Evolutionary conservation across 2,797 vertebrate genomes (phyloP).

Genomic region (Acrocephalus scirpaceus): DNA sequence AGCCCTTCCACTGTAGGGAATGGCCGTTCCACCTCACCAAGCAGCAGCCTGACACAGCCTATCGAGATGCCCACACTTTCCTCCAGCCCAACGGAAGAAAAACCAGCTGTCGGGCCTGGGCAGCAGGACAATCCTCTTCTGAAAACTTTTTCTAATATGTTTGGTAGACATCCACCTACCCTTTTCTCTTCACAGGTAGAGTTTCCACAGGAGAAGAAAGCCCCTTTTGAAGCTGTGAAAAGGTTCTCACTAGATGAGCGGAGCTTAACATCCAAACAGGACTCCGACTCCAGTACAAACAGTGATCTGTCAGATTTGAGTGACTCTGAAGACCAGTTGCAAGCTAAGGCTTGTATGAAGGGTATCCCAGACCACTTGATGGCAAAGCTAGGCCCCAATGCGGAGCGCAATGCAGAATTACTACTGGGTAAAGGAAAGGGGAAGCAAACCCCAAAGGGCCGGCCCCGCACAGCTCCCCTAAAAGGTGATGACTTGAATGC

Average conservation of each 20-base stretch:
- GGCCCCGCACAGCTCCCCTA: conserved; percentile 91
- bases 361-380: conserved; percentile 82
- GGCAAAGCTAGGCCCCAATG: conserved; percentile 77
- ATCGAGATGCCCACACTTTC: conserved; percentile 86
- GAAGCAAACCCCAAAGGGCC: conserved; percentile 86
- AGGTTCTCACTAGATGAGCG: conserved; percentile 94
- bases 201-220: conserved; percentile 78
- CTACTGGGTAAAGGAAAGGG: conserved; percentile 87
- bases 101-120: conserved; percentile 76
- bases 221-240: conserved; percentile 90
- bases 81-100: conserved; percentile 84
- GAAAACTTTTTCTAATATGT: conserved; percentile 83
- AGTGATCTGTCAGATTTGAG: conserved; percentile 97
- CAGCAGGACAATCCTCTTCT: conserved; percentile 78
- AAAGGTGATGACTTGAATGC: conserved; percentile 85
- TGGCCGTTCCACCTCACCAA: conserved; percentile 78
- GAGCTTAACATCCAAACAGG: conserved; percentile 88
- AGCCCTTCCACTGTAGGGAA: conserved; percentile 80
- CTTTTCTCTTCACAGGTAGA: conserved; percentile 80
- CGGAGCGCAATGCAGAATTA: conserved; percentile 78
- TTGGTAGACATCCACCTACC: conserved; percentile 80
- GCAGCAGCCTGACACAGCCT: conserved; percentile 77
- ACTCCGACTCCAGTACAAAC: conserved; percentile 96
- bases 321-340: conserved; percentile 90
- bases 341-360: conserved; percentile 83